Conservation (phyloP, 2,888 invertebrate species). For the Busseola fusca region DNA sequence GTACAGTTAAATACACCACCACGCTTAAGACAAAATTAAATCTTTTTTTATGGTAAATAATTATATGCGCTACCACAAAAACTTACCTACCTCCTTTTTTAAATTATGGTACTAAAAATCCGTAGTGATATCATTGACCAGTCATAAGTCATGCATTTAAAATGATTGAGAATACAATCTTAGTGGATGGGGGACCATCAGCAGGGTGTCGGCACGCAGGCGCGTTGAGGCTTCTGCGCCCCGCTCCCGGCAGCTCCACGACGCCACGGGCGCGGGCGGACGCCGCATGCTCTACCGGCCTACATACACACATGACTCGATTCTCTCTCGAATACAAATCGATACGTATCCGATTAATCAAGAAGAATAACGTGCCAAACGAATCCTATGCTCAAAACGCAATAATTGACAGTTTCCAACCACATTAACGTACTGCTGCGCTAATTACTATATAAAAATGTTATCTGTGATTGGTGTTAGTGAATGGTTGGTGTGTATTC, state of each 20-base stretch:
- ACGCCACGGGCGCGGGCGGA: slow-evolving; percentile 78
- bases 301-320: slow-evolving; percentile 59
- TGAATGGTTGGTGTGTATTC: slow-evolving; percentile 69
- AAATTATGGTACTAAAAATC: not conserved
- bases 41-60: not conserved
- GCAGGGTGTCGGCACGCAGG: slow-evolving; percentile 80
- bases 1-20: not conserved
- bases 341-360: slow-evolving; percentile 78
- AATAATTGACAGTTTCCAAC: slow-evolving; percentile 50
- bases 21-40: not conserved
- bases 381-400: slow-evolving; percentile 66
- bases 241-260: slow-evolving; percentile 75
- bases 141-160: slow-evolving; percentile 5
- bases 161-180: slow-evolving; percentile 61
- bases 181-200: slow-evolving; percentile 67
- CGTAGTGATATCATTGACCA: not conserved
- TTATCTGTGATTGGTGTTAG: slow-evolving; percentile 71
- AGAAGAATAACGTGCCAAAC: slow-evolving; percentile 66
- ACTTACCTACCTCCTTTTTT: not conserved
- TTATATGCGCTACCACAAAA: not conserved
- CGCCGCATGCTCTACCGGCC: slow-evolving; percentile 70
- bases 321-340: slow-evolving; percentile 76
- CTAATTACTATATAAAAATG: slow-evolving; percentile 59
- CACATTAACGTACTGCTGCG: slow-evolving; percentile 42
- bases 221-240: slow-evolving; percentile 79